Base-by-base conservation (phyloP, 2,797 vertebrate species). In the Australoheros facetus region DNA sequence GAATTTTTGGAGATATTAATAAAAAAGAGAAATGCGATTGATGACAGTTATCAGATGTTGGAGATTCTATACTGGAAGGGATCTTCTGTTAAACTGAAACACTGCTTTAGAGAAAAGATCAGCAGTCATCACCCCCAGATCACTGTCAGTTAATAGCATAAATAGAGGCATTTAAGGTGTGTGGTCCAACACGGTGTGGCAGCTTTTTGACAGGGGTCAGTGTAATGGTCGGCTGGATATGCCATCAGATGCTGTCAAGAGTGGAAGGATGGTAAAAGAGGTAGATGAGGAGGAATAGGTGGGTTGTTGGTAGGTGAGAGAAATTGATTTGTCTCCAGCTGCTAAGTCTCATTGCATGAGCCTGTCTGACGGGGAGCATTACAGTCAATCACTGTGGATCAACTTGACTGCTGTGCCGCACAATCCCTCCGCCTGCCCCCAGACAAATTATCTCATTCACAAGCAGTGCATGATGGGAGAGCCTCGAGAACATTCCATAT, bases 291-390 rank as follows among this genome's bases (percentile, higher is more conserved):
- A 78, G 62, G 78, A 78, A 75, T 59, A 34, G 58, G 64, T 42
- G 14, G 81, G 73, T 19, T 60, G 55, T 26, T 60, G 71, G 62
- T 56, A 58, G 28, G 30, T 58, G 28, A 60, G 83, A 79, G 85
- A 89, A 93, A 95, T 94, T 94, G 94, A 95, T 95, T 95, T 94
- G 93, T 93, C 93, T 95, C 90, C 92, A 92, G 92, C 88, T 87
- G 91, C 88, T 90, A 88, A 90, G 90, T 91, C 94, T 92, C 91
- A 88, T 86, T 79, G 88, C 88, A 85, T 84, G 88, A 91, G 89
- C 83, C 88, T 87, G 91, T 94, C 92, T 95, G 91, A 95, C 84
- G 84, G 85, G 71, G 78, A 87, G 90, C 92, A 94, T 95, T 94
- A 95, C 86, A 93, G 93, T 95, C 94, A 95, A 95, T 96, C 95